A percentile compares a stretch with the other conserved stretches of the same genome.
Evolutionary conservation across 2,888 invertebrate species (phyloP).

Genomic region (Nomada lathburiana): DNA sequence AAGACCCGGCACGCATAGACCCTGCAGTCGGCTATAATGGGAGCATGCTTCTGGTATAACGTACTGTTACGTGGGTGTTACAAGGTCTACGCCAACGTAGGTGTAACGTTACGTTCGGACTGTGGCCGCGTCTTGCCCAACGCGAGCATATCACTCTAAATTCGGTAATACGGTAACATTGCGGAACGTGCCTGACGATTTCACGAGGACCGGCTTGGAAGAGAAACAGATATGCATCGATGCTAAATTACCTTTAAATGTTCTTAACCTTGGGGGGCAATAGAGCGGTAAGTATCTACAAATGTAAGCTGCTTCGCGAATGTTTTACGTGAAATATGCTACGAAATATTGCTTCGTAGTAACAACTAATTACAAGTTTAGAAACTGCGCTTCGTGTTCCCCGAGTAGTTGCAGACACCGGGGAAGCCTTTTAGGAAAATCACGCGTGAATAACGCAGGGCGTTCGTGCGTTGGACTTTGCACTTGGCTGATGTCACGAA

Average conservation of each 20-base stretch:
- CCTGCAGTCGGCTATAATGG: conserved; percentile 66
- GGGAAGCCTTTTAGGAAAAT: conserved; percentile 57
- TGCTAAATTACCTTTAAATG: background rate
- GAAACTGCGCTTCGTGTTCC: conserved; percentile 64
- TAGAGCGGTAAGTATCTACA: too few species aligned
- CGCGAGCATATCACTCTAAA: conserved; percentile 72
- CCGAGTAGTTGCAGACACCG: conserved; percentile 48
- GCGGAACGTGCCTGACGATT: background rate
- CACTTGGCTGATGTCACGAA: conserved; percentile 59
- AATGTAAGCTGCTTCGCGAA: background rate
- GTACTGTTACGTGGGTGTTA: conserved; percentile 67
- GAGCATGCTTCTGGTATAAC: conserved; percentile 69
- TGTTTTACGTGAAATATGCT: background rate
- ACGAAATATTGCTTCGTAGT: conserved; percentile 30
- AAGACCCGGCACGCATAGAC: conserved; percentile 60
- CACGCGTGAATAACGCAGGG: conserved; percentile 6
- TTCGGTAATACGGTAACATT: conserved; percentile 30
- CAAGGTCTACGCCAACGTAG: conserved; percentile 53
- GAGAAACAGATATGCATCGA: background rate
- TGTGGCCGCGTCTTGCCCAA: conserved; percentile 25
- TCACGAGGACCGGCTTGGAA: background rate
- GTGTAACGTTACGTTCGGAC: conserved; percentile 48
- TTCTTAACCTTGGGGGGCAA: too few species aligned
- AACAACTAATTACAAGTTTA: conserved; percentile 77
- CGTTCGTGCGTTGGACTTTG: conserved; percentile 53